Evolutionary conservation across 2,113 vertebrate genomes (phyloP).

Genomic region (Cebus imitator): DNA sequence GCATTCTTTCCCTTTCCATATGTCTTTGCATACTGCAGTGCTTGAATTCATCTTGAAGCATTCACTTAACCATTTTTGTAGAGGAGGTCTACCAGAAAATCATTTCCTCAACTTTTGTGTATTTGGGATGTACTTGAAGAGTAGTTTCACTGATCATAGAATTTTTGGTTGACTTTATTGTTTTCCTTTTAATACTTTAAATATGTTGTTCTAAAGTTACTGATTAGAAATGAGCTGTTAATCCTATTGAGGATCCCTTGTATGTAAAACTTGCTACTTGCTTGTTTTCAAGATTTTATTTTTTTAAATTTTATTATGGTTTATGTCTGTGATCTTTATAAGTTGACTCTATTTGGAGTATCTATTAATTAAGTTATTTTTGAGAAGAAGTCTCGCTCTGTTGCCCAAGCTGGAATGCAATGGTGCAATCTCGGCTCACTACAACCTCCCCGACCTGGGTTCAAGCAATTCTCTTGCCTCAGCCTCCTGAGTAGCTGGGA

Average conservation of each 20-base stretch:
- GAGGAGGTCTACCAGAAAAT: background rate
- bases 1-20: background rate
- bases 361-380: background rate
- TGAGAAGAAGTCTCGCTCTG: too few species aligned
- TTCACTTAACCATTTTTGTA: background rate
- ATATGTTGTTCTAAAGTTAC: background rate
- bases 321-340: background rate
- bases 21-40: background rate
- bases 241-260: background rate
- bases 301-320: background rate
- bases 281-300: background rate
- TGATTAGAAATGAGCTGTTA: background rate
- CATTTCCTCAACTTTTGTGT: background rate
- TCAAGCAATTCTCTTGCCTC: too few species aligned
- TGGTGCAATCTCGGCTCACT: too few species aligned
- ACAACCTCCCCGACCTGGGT: too few species aligned
- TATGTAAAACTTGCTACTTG: background rate
- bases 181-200: background rate
- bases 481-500: too few species aligned
- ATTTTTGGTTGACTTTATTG: too few species aligned
- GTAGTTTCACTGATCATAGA: background rate
- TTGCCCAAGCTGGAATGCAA: too few species aligned
- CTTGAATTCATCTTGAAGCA: background rate
- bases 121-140: background rate
- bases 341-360: background rate